Conservation (phyloP, 2,888 invertebrate genomes). For the Tetragonisca angustula region DNA sequence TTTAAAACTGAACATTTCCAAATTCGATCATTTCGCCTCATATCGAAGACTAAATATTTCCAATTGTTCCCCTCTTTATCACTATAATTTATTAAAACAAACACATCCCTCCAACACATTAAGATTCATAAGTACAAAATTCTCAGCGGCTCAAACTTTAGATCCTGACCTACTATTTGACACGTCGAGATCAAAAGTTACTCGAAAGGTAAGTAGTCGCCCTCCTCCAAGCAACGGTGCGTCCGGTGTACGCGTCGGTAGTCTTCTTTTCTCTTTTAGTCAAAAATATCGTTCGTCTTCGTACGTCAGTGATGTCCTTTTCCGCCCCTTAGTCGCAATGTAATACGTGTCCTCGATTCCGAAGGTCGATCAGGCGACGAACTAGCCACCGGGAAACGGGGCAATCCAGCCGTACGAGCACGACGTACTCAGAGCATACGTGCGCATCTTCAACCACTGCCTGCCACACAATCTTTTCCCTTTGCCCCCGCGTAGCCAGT, state of each 20-base stretch:
- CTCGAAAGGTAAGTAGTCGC: neutral
- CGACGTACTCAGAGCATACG: constrained; percentile 35
- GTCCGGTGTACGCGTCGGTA: neutral
- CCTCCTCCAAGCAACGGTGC: neutral
- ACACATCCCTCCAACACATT: too few species aligned
- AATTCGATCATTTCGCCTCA: too few species aligned
- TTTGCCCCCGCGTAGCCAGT: neutral
- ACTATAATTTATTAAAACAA: too few species aligned
- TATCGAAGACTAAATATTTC: too few species aligned
- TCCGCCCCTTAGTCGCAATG: constrained; percentile 63
- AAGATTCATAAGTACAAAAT: too few species aligned
- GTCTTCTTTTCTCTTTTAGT: constrained; percentile 19
- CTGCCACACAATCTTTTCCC: constrained; percentile 15
- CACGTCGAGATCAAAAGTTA: too few species aligned
- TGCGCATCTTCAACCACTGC: constrained; percentile 49
- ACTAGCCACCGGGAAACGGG: constrained; percentile 61
- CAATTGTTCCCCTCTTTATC: too few species aligned
- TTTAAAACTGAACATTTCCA: too few species aligned
- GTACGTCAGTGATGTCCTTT: constrained; percentile 65
- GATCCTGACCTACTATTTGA: too few species aligned
- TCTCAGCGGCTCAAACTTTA: too few species aligned
- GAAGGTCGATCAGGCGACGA: constrained; percentile 69
- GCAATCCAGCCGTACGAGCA: constrained; percentile 48
- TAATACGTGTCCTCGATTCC: constrained; percentile 70
- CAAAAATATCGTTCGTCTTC: constrained; percentile 43